These are phyloP conservation scores for Eretmocerus hayati DNA, from an alignment of 2,888 invertebrate species.

Conservation along the genomic window DNA sequence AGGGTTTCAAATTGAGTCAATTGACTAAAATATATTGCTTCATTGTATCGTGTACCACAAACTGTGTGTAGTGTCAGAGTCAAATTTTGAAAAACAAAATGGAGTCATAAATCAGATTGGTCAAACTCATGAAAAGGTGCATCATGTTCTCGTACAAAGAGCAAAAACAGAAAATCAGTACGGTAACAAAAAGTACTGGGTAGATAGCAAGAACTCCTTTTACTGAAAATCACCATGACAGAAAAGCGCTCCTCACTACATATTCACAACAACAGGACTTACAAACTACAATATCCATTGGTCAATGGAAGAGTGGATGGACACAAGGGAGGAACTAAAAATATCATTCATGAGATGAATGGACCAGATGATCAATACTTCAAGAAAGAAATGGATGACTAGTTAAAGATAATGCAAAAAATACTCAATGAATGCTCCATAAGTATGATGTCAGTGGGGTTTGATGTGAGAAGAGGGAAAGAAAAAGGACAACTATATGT, in stretches of 20 bases:
- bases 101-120: constrained; percentile 19
- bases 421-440: no score
- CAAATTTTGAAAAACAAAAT: constrained; percentile 22
- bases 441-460: no score
- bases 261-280: constrained; percentile 42
- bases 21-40: no score
- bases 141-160: constrained; percentile 28
- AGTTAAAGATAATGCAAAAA: no score
- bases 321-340: constrained; percentile 25
- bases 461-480: no score
- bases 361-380: constrained; percentile 4
- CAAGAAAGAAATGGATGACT: background rate
- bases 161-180: constrained; percentile 12
- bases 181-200: constrained; percentile 10
- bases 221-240: constrained; percentile 42
- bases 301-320: constrained; percentile 30
- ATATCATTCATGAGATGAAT: no score
- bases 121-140: constrained; percentile 32
- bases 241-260: constrained; percentile 41
- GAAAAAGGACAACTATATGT: no score
- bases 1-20: no score
- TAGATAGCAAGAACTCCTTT: no score
- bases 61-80: no score
- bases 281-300: constrained; percentile 42
- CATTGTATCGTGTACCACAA: no score